Percentiles rank a stretch among this genome's conserved stretches.
Evolutionary conservation across 2,888 invertebrate species (phyloP).

Genomic region (Trissolcus brochymenae): DNA sequence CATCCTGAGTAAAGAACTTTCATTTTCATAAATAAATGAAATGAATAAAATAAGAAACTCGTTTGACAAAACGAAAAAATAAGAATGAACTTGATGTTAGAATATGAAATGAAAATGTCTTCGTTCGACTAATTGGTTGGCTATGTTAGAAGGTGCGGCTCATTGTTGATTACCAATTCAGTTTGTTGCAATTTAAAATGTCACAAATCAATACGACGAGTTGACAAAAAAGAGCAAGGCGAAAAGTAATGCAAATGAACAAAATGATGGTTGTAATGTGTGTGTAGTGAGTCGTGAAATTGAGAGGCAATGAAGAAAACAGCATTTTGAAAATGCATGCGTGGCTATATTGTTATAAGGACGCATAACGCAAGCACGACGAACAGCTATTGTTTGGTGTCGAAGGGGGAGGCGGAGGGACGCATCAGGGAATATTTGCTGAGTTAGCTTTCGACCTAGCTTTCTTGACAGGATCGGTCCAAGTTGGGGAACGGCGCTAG

Average conservation of each 20-base stretch:
- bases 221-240: neutral
- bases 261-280: neutral
- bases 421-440: conserved; percentile 20
- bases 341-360: neutral
- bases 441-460: conserved; percentile 37
- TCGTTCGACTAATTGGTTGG: too few relatives aligned
- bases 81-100: too few relatives aligned
- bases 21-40: too few relatives aligned
- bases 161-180: neutral
- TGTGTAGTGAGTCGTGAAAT: neutral
- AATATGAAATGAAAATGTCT: too few relatives aligned
- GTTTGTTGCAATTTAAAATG: conserved; percentile 16
- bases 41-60: too few relatives aligned
- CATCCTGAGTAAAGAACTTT: neutral
- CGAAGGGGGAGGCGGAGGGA: conserved; percentile 15
- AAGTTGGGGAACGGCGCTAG: conserved; percentile 13
- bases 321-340: neutral
- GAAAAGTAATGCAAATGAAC: neutral
- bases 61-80: too few relatives aligned
- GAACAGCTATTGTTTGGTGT: conserved; percentile 14
- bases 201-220: conserved; percentile 21
- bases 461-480: conserved; percentile 24
- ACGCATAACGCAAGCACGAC: conserved; percentile 10
- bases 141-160: too few relatives aligned
- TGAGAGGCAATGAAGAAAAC: neutral